phyloP scores from a whole-genome alignment of 2,888 invertebrate genomes.

The Macaria liturata region DNA sequence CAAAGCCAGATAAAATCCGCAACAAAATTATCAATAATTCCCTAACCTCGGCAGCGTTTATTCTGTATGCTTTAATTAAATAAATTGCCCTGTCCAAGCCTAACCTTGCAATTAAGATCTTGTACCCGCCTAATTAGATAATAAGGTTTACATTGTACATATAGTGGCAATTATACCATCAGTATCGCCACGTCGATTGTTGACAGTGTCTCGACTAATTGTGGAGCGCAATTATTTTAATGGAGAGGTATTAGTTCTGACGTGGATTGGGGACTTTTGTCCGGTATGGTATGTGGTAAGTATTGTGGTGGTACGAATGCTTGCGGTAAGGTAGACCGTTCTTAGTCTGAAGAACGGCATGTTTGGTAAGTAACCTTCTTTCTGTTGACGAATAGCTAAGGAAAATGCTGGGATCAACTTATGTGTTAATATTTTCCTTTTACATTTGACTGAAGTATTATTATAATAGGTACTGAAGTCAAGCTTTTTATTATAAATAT shows the following conservation, averaged over 20 bases:
- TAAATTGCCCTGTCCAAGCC: conserved; percentile 11
- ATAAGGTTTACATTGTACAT: conserved; percentile 26
- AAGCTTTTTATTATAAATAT: too few relatives aligned
- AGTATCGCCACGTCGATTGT: conserved; percentile 30
- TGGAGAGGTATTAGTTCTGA: conserved; percentile 3
- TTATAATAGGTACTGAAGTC: too few relatives aligned
- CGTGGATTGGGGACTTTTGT: neutral
- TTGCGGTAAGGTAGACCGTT: too few relatives aligned
- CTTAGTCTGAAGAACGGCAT: too few relatives aligned
- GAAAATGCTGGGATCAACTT: too few relatives aligned
- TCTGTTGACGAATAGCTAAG: too few relatives aligned
- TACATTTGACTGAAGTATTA: too few relatives aligned
- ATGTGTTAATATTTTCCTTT: too few relatives aligned
- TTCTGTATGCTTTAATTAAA: conserved; percentile 9
- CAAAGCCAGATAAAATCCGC: conserved; percentile 1
- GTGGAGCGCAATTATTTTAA: conserved; percentile 24
- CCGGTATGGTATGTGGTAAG: too few relatives aligned
- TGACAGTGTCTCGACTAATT: conserved; percentile 21
- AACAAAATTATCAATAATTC: conserved; percentile 2
- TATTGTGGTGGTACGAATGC: too few relatives aligned
- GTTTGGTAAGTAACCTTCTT: too few relatives aligned
- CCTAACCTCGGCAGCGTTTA: conserved; percentile 5
- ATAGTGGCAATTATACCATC: conserved; percentile 24
- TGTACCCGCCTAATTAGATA: conserved; percentile 21
- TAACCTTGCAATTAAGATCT: conserved; percentile 20